Conservation (phyloP, 2,888 invertebrate genomes). For the Mesochorus sp. region DNA sequence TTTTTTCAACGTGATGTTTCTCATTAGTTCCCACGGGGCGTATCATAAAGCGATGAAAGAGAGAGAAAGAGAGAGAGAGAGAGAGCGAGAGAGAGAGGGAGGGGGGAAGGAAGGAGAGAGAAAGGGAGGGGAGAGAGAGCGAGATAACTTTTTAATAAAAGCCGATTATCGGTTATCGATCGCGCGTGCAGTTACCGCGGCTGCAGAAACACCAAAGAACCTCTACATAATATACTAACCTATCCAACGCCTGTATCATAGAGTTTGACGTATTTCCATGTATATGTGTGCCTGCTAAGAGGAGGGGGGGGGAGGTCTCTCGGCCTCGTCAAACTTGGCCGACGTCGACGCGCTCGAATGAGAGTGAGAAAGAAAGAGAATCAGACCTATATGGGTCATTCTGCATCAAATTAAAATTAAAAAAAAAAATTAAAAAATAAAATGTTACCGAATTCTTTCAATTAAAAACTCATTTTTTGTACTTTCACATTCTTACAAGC, state of each 20-base stretch:
- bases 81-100: neutral
- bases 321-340: conserved; percentile 37
- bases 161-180: conserved; percentile 56
- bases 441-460: no score
- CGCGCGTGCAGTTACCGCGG: conserved; percentile 27
- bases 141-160: conserved; percentile 37
- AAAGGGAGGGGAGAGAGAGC: neutral
- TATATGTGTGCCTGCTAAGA: neutral
- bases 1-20: neutral
- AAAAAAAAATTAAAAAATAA: no score
- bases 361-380: neutral
- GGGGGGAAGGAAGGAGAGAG: neutral
- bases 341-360: conserved; percentile 26
- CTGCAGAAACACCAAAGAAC: neutral
- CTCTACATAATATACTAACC: conserved; percentile 5
- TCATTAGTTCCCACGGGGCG: conserved; percentile 17
- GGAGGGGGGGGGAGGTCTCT: neutral
- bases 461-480: no score
- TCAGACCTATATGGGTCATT: no score
- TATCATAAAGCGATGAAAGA: conserved; percentile 10
- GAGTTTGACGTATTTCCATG: conserved; percentile 12
- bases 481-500: no score
- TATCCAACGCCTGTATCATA: neutral
- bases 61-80: neutral
- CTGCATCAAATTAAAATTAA: neutral